Evolutionary conservation across 1,140 invertebrate genomes (phyloP), one percentile per base, ranked within the genome.

Genomic region (Galleria mellonella): DNA sequence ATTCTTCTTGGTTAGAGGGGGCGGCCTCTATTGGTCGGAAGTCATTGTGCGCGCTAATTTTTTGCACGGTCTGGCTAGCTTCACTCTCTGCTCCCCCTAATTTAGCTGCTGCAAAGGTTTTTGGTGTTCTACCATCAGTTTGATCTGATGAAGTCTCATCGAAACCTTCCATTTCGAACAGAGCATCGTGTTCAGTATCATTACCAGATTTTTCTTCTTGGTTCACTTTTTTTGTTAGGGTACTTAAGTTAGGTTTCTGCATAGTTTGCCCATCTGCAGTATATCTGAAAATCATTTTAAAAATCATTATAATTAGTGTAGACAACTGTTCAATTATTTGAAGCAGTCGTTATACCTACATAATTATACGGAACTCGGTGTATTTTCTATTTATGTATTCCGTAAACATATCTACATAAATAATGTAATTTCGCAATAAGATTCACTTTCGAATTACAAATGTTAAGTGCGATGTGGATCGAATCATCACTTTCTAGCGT

Each of bases 131-230:
- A 4, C 65, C 68, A 31, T 84, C 74, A 1, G 56, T 59, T 63
- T 70, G 72, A 43, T 72, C 76, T 1, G 62, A 48, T 4, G 51
- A 49, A 0, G 55, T 55, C 14, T 90, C 89, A 50, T 90, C 89
- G 1, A 91, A 71, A 35, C 87, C 89, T 27, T 92, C 91, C 90
- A 92, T 92, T 52, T 91, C 87, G 55, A 92, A 92, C 37, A 92
- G 88, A 6, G 88, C 87, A 29, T 92, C 91, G 23, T 89, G 86
- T 2, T 87, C 86, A 28, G 72, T 54, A 44, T 88, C 83, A 50
- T 83, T 78, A 45, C 78, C 76, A 17, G 59, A 65, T 13, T 47
- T 57, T 15, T 70, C 64, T 15, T 87, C 78, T 14, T 77, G 82
- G 63, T 78, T 61, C 51, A 69, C 33, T 55, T 75, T 75, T 45